Evolutionary conservation across 2,888 invertebrate genomes (phyloP), one percentile per base, ranked within the genome.

Genomic region (Orchesella flavescens): DNA sequence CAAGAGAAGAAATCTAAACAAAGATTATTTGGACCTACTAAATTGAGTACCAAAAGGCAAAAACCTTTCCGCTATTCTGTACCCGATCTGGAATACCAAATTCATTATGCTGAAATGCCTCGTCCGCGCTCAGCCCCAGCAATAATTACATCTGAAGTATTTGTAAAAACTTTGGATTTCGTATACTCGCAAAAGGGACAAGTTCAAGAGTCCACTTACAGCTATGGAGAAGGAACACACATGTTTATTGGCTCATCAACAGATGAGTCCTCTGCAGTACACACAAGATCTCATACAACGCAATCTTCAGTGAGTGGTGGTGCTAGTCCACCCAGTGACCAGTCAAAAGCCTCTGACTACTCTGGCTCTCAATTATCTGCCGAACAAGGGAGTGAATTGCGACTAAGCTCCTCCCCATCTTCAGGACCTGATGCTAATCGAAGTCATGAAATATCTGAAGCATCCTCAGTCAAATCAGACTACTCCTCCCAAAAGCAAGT

Each of bases 91-190:
- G 87, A 88, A 61, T 88, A 87, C 77, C 86, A 87, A 83, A 88
- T 88, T 77, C 86, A 88, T 24, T 87, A 83, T 73, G 80, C 86
- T 21, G 85, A 86, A 69, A 84, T 88, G 21, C 87, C 86, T 7
- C 80, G 88, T 71, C 88, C 88, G 12, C 83, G 87, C 23, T 88
- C 88, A 7, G 88, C 88, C n/a, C 88, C 88, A 10, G 88, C 87
- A 13, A 86, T 88, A 21, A 88, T 87, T 55, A 88, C 88, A 7
- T 88, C 88, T 0, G 88, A 88, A 85, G 88, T 88, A 2, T 88
- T 88, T 76, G 88, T 88, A 7, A 88, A 88, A 76, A 88, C 86
- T 0, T 55, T 87, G 46, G 87, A 87, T 53, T 82, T 88, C 57
- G 86, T 88, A 1, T 88, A 87, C 59, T 72, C 86, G 15, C 86